Percentiles rank a stretch among this genome's conserved stretches.
Evolutionary conservation across 2,113 vertebrate species (phyloP).

Genomic region (Campylomormyrus tamandua): DNA sequence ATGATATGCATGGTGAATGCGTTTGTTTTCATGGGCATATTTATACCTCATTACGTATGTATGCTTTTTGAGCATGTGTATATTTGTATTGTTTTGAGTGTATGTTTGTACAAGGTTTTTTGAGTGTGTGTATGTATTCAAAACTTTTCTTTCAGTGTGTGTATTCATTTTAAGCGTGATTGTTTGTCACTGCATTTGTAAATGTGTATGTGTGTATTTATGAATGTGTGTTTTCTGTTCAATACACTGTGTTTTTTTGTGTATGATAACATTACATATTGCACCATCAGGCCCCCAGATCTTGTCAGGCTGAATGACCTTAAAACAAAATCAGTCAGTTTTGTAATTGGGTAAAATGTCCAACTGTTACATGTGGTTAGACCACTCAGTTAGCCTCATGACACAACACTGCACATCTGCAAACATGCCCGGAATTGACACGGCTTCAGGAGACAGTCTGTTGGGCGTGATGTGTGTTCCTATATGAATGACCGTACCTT

Average conservation of each 20-base stretch:
- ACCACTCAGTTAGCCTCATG: background rate
- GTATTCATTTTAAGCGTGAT: background rate
- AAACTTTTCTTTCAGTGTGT: background rate
- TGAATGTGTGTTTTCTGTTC: background rate
- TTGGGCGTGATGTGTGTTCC: background rate
- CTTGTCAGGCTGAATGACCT: background rate
- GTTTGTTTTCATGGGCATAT: background rate
- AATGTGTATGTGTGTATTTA: background rate
- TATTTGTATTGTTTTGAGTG: background rate
- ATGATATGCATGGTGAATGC: background rate
- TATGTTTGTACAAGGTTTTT: background rate
- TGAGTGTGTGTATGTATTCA: background rate
- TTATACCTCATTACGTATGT: background rate
- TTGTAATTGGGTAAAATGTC: background rate
- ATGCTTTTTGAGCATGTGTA: constrained; percentile 8
- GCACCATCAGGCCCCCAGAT: background rate
- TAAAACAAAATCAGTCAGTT: background rate
- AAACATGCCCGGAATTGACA: background rate
- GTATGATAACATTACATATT: background rate
- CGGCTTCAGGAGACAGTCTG: background rate
- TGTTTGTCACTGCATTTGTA: background rate
- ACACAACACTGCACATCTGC: background rate
- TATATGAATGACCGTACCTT: background rate
- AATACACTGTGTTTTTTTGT: background rate
- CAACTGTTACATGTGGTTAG: background rate